phyloP scores from a whole-genome alignment of 2,797 vertebrate genomes.

The Lateolabrax maculatus region DNA sequence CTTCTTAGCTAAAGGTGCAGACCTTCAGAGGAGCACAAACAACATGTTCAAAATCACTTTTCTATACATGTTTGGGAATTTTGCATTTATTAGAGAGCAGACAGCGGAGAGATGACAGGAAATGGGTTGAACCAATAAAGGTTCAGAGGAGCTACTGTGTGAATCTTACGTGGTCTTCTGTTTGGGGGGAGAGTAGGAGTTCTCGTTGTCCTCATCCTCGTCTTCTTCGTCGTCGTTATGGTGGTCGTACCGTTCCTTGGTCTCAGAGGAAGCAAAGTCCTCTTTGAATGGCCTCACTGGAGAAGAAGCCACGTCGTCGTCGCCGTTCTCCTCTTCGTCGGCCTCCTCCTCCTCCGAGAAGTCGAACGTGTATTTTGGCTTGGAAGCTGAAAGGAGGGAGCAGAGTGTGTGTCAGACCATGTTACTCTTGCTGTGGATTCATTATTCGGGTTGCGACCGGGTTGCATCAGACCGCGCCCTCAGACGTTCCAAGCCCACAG shows the following conservation, averaged over 20 bases:
- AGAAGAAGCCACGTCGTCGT: conserved; percentile 79
- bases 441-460: conserved; percentile 37
- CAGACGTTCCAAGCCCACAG: conserved; percentile 2
- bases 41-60: background rate
- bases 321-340: conserved; percentile 84
- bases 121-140: no score
- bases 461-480: conserved; percentile 62
- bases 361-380: conserved; percentile 98
- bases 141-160: background rate
- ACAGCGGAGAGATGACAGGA: background rate
- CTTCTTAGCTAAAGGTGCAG: conserved; percentile 87
- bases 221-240: conserved; percentile 86
- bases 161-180: conserved; percentile 75
- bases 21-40: conserved; percentile 78
- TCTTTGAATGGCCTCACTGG: conserved; percentile 90
- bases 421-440: background rate
- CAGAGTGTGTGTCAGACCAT: conserved; percentile 25
- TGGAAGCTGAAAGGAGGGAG: conserved; percentile 86
- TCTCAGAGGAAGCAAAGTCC: conserved; percentile 86
- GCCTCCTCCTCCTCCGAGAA: conserved; percentile 92
- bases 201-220: conserved; percentile 87
- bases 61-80: no score
- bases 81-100: background rate
- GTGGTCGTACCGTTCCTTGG: conserved; percentile 82
- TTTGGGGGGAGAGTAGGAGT: conserved; percentile 87